These are phyloP conservation scores for Cichladusa arquata DNA, from an alignment of 2,113 vertebrate genomes.

Conservation along the genomic window DNA sequence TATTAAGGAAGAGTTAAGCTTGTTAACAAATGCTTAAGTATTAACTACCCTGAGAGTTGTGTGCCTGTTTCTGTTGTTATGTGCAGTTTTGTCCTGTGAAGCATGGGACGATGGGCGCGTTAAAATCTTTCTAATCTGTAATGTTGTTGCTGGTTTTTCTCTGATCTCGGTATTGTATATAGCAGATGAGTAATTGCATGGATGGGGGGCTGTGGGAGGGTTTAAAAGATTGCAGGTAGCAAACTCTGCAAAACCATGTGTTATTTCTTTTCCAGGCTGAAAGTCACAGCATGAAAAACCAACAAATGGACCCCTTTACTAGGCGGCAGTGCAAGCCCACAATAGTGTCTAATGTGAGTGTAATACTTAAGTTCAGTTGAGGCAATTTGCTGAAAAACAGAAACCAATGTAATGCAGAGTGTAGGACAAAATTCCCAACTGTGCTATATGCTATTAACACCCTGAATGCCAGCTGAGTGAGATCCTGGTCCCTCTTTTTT, in stretches of 20 bases:
- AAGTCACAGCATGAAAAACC: slow-evolving; percentile 94
- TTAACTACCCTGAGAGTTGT: neutral
- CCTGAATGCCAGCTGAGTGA: neutral
- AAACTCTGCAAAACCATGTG: neutral
- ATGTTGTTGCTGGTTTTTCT: neutral
- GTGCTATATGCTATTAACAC: neutral
- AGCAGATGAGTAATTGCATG: neutral
- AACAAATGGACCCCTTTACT: slow-evolving; percentile 99
- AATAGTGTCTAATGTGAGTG: slow-evolving; percentile 97
- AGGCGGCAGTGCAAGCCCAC: slow-evolving; percentile 97
- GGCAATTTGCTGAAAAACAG: neutral
- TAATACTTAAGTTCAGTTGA: neutral
- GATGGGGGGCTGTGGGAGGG: neutral
- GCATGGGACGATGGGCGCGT: neutral
- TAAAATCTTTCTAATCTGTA: neutral
- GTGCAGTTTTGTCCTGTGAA: neutral
- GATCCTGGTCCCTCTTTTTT: neutral
- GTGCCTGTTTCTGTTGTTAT: neutral
- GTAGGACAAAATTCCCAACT: neutral
- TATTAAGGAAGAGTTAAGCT: neutral
- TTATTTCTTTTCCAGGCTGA: slow-evolving; percentile 82
- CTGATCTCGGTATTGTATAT: neutral
- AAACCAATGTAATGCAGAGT: neutral
- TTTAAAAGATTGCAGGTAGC: neutral
- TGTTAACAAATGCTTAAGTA: neutral